A percentile compares a stretch with the other conserved stretches of the same genome.
Conservation (phyloP, 2,113 vertebrate genomes). For the Burhinus bistriatus region DNA sequence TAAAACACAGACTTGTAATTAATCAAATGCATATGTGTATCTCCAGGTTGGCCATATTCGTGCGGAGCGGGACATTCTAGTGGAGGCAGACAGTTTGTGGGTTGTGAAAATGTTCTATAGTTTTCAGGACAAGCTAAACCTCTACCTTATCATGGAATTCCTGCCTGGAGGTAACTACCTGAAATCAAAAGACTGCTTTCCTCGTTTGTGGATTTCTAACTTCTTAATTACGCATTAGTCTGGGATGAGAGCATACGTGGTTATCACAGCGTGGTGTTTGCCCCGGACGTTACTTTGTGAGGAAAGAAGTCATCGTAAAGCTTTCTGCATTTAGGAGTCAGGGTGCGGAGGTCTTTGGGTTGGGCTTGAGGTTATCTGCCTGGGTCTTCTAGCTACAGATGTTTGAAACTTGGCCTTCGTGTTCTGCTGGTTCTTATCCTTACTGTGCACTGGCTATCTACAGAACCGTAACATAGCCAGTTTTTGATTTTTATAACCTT, state of each 20-base stretch:
- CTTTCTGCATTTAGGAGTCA: neutral
- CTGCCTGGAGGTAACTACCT: slow-evolving; percentile 89
- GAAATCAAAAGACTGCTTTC: slow-evolving; percentile 6
- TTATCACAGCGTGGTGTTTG: neutral
- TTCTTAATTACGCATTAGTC: neutral
- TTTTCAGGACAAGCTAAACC: slow-evolving; percentile 98
- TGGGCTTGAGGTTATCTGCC: neutral
- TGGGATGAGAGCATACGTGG: rapidly evolving
- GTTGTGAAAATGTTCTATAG: slow-evolving; percentile 99
- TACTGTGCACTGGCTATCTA: neutral
- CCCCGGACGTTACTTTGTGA: rapidly evolving
- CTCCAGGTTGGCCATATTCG: slow-evolving; percentile 94
- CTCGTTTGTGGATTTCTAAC: slow-evolving; percentile 3
- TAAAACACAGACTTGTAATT: neutral
- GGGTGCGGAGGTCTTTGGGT: neutral
- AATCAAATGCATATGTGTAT: neutral
- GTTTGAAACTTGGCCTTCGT: neutral
- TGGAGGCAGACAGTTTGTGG: slow-evolving; percentile 97
- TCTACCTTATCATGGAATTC: slow-evolving; percentile 99
- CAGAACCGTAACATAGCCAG: neutral
- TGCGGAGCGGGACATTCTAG: slow-evolving; percentile 95
- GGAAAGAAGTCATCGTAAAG: neutral
- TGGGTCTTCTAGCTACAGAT: neutral
- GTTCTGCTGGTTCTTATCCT: neutral
- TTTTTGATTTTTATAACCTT: neutral